Percentiles rank a stretch among this genome's conserved stretches.
Evolutionary conservation across 1,140 invertebrate species (phyloP).

Genomic region (Lepidotrigona ventralis): DNA sequence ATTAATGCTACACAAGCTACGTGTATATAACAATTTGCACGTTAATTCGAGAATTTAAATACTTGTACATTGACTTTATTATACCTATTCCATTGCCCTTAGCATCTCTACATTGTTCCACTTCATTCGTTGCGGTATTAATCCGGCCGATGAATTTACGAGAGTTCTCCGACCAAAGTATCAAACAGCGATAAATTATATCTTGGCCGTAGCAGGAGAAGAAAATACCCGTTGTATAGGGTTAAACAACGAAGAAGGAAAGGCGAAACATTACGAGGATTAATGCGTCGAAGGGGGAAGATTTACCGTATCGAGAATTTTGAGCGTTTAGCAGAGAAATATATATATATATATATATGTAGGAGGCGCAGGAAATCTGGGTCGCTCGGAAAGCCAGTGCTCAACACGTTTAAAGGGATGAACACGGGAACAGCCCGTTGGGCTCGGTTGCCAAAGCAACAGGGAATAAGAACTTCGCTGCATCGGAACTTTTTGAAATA

Average conservation of each 20-base stretch:
- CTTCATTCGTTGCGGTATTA: background rate
- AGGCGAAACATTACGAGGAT: slow-evolving; percentile 6
- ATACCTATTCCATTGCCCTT: too few species aligned
- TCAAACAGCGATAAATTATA: background rate
- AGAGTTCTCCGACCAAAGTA: background rate
- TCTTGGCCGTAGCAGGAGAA: background rate
- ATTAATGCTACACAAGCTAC: too few species aligned
- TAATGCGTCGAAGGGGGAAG: slow-evolving; percentile 1
- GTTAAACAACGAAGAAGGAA: background rate
- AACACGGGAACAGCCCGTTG: background rate
- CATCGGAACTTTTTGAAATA: background rate
- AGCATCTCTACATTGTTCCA: too few species aligned
- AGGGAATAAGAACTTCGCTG: background rate
- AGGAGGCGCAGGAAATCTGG: slow-evolving; percentile 1
- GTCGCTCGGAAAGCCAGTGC: slow-evolving; percentile 15
- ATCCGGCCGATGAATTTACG: background rate
- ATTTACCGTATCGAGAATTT: slow-evolving; percentile 17
- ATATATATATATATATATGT: too few species aligned
- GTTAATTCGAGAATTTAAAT: too few species aligned
- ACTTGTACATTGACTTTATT: too few species aligned
- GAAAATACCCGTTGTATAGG: background rate
- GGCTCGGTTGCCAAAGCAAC: slow-evolving; percentile 9
- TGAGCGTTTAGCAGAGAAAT: background rate
- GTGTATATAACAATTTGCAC: too few species aligned
- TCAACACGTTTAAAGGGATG: slow-evolving; percentile 9